Evolutionary conservation across 35 echinoderm and acorn worm genomes (phyloP).

Genomic region (Anneissia japonica): DNA sequence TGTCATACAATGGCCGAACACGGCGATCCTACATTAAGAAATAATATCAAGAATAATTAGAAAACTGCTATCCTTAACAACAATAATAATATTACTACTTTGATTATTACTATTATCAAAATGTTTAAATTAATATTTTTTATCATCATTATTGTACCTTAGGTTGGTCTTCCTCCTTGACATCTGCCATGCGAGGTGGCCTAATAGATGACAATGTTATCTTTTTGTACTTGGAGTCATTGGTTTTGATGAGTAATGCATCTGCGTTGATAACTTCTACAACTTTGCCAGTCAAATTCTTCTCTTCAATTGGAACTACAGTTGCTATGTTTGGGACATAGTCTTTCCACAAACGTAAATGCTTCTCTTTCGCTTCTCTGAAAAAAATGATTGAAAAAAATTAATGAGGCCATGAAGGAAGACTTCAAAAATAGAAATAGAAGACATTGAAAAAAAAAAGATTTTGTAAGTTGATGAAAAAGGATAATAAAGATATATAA

Average conservation of each 20-base stretch:
- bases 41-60: neutral
- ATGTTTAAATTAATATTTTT: too few relatives aligned
- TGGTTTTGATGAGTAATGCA: slow-evolving; percentile 78
- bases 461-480: neutral
- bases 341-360: slow-evolving; percentile 73
- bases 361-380: slow-evolving; percentile 79
- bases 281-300: slow-evolving; percentile 85
- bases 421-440: neutral
- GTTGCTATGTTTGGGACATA: slow-evolving; percentile 40
- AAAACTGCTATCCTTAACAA: too few relatives aligned
- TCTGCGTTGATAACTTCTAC: slow-evolving; percentile 96
- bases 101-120: too few relatives aligned
- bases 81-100: too few relatives aligned
- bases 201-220: slow-evolving; percentile 88
- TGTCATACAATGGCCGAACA: slow-evolving; percentile 86
- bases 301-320: slow-evolving; percentile 61
- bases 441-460: too few relatives aligned
- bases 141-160: slow-evolving; percentile 38
- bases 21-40: slow-evolving; percentile 49
- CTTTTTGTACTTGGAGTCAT: slow-evolving; percentile 53
- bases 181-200: slow-evolving; percentile 67
- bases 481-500: neutral
- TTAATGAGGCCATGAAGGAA: neutral
- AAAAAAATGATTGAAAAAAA: neutral
- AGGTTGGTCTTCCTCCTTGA: slow-evolving; percentile 52